Percentiles rank a stretch among this genome's conserved stretches.
phyloP scores from a whole-genome alignment of 2,888 invertebrate species.

The Stegophylla sp. region DNA sequence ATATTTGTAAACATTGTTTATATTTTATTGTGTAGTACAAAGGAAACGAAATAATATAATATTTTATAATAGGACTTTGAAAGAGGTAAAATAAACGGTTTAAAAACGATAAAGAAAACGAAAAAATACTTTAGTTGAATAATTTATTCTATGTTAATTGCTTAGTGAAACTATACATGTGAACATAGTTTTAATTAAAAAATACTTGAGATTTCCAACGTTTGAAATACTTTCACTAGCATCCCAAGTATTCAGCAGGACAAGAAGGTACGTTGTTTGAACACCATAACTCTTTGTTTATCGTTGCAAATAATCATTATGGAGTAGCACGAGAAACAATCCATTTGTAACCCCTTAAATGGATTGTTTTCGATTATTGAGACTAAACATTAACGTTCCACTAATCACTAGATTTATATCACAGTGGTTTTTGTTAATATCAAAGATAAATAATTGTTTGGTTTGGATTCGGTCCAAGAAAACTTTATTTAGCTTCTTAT shows the following conservation, averaged over 20 bases:
- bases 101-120: no score
- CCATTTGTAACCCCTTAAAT: background rate
- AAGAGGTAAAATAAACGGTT: no score
- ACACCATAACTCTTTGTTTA: conserved; percentile 13
- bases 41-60: no score
- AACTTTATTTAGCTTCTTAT: conserved; percentile 18
- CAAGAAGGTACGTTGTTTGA: background rate
- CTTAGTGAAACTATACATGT: no score
- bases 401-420: background rate
- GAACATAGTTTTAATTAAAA: no score
- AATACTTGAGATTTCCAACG: background rate
- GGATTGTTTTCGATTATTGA: conserved; percentile 8
- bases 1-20: no score
- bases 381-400: conserved; percentile 10
- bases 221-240: no score
- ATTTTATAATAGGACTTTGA: no score
- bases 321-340: background rate
- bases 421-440: conserved; percentile 14
- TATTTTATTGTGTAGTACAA: no score
- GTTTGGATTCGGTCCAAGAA: conserved; percentile 15
- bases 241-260: background rate
- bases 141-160: no score
- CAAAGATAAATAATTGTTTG: conserved; percentile 3
- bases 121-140: no score
- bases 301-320: background rate